These are phyloP conservation scores for Ernsta delagoae DNA, from an alignment of 2,888 invertebrate genomes.

Conservation along the genomic window DNA sequence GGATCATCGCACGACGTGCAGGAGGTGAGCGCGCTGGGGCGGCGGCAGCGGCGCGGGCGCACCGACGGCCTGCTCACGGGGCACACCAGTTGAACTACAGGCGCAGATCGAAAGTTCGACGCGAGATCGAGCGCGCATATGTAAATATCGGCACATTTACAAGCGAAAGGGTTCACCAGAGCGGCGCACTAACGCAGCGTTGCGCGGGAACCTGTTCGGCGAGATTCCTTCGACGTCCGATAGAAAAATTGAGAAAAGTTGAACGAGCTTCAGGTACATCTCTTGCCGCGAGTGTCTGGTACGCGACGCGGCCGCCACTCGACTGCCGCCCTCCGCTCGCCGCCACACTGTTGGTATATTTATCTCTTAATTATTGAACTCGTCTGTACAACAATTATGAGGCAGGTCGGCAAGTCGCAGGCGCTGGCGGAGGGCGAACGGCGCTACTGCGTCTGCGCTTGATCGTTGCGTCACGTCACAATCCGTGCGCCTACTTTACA, in stretches of 20 bases:
- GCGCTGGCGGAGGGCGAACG: constrained; percentile 62
- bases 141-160: constrained; percentile 85
- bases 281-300: constrained; percentile 74
- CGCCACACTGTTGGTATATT: constrained; percentile 76
- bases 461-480: constrained; percentile 75
- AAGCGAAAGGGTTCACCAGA: constrained; percentile 85
- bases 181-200: constrained; percentile 83
- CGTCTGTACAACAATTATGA: constrained; percentile 81
- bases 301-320: constrained; percentile 78
- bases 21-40: constrained; percentile 70
- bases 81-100: constrained; percentile 68
- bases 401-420: constrained; percentile 68
- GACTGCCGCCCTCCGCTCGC: constrained; percentile 81
- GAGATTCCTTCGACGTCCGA: constrained; percentile 87
- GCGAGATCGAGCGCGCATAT: constrained; percentile 82
- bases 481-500: constrained; percentile 46
- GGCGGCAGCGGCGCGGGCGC: constrained; percentile 56
- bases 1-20: constrained; percentile 77
- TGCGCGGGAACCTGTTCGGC: constrained; percentile 87
- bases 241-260: constrained; percentile 87
- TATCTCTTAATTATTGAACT: constrained; percentile 84
- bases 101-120: constrained; percentile 84
- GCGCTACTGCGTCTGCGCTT: constrained; percentile 77
- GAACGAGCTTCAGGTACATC: constrained; percentile 77
- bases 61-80: constrained; percentile 59